These are phyloP conservation scores for Molanna angustata DNA, from an alignment of 2,888 invertebrate genomes.

Conservation along the genomic window DNA sequence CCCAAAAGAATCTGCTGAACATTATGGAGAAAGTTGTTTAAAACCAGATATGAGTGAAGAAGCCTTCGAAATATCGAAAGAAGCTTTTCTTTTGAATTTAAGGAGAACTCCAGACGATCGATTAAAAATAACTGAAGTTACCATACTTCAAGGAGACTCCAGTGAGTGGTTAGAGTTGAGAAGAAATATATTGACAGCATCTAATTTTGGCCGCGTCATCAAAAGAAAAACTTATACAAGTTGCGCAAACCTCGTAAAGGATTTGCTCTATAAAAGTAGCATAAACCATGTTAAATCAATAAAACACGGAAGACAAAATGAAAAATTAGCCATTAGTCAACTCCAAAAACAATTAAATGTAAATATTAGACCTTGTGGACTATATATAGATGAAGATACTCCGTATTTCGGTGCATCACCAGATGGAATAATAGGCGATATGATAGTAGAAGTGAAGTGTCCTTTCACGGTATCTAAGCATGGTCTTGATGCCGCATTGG, in stretches of 20 bases:
- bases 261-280: neutral
- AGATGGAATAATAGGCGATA: constrained; percentile 21
- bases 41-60: constrained; percentile 13
- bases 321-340: constrained; percentile 20
- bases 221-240: constrained; percentile 20
- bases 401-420: constrained; percentile 27
- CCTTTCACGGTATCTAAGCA: constrained; percentile 1
- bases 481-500: constrained; percentile 7
- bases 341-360: constrained; percentile 15
- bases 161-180: constrained; percentile 20
- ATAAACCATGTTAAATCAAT: constrained; percentile 10
- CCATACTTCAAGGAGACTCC: constrained; percentile 16
- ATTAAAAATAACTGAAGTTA: constrained; percentile 7
- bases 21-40: constrained; percentile 6
- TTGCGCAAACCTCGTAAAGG: constrained; percentile 17
- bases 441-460: constrained; percentile 18
- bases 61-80: constrained; percentile 10
- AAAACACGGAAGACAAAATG: constrained; percentile 26
- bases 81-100: constrained; percentile 11
- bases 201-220: constrained; percentile 16
- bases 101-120: constrained; percentile 7
- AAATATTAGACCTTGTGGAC: constrained; percentile 21
- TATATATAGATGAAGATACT: constrained; percentile 24
- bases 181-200: constrained; percentile 20
- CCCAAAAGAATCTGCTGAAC: neutral